Conservation (phyloP, 2,113 vertebrate species). For the Mionectes macconnelli region DNA sequence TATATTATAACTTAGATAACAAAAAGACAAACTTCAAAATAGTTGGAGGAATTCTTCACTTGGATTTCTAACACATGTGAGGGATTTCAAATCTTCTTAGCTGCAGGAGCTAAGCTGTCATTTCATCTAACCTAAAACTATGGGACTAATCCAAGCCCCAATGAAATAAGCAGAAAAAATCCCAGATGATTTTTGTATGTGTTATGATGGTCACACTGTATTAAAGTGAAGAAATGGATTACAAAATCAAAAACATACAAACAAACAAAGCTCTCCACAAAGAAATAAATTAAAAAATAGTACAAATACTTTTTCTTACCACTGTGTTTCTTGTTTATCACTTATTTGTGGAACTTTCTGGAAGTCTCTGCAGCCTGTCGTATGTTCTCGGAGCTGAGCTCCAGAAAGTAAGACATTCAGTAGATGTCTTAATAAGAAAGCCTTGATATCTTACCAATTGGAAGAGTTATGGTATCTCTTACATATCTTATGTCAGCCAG, state of each 20-base stretch:
- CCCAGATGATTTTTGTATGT: not conserved
- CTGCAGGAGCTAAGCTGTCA: not conserved
- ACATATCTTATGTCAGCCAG: not conserved
- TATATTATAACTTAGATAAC: not conserved
- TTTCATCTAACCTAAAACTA: not conserved
- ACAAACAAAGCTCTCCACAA: rapidly evolving
- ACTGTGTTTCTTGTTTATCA: not conserved
- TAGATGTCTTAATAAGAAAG: not conserved
- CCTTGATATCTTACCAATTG: not conserved
- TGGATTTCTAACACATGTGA: not conserved
- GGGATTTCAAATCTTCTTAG: not conserved
- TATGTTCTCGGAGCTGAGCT: not conserved
- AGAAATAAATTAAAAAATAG: not conserved
- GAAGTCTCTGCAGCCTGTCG: not conserved
- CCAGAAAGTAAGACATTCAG: not conserved
- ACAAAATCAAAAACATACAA: rapidly evolving
- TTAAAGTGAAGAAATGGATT: not conserved
- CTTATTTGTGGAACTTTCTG: not conserved
- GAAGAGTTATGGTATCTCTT: not conserved
- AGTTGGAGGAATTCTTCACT: not conserved
- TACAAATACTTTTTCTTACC: not conserved
- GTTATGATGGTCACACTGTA: not conserved
- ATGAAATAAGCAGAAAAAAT: not conserved
- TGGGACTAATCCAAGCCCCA: not conserved
- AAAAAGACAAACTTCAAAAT: not conserved